Percentiles rank a stretch among this genome's conserved stretches.
Conservation (phyloP, 2,113 vertebrate genomes). For the Agapornis roseicollis region DNA sequence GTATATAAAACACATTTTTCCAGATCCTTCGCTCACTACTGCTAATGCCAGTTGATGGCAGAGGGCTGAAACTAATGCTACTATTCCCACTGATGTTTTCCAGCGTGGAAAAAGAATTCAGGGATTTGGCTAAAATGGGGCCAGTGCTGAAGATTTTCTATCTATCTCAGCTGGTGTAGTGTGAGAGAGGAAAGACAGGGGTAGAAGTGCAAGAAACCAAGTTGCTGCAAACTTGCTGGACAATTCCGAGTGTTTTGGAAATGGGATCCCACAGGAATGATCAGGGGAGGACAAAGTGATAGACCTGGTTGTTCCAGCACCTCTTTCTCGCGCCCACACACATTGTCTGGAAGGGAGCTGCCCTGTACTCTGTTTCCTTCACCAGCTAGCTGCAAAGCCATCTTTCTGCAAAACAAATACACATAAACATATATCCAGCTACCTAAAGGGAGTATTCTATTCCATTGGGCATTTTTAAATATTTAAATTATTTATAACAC, state of each 20-base stretch:
- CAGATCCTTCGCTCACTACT: neutral
- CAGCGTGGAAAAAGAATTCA: neutral
- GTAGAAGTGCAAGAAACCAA: neutral
- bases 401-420: neutral
- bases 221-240: neutral
- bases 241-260: neutral
- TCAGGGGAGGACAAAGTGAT: neutral
- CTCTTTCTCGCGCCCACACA: neutral
- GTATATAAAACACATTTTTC: constrained; percentile 43
- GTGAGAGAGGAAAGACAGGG: fast-evolving
- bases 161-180: neutral
- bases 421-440: neutral
- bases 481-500: neutral
- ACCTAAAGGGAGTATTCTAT: neutral
- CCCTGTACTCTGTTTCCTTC: neutral
- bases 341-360: neutral
- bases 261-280: neutral
- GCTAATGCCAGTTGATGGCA: neutral
- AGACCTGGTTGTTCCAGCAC: neutral
- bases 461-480: neutral
- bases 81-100: neutral
- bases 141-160: neutral
- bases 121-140: neutral
- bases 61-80: constrained; percentile 3
- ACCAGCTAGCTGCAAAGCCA: neutral